phyloP scores from a whole-genome alignment of 2,113 vertebrate genomes.

The Sphaerodactylus townsendi region DNA sequence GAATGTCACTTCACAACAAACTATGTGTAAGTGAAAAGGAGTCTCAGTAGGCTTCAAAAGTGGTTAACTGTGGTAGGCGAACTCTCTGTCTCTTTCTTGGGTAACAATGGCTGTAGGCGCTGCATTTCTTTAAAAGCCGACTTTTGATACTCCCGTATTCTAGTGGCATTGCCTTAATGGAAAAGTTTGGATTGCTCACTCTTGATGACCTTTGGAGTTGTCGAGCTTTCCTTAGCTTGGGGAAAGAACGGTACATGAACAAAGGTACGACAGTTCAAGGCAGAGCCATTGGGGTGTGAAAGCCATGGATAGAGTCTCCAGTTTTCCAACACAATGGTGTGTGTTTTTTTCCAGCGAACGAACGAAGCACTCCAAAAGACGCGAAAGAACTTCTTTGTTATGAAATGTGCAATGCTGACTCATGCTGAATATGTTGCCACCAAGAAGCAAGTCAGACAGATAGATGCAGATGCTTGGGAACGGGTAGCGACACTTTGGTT shows the following conservation, averaged over 20 bases:
- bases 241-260: no score
- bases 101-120: background rate
- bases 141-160: background rate
- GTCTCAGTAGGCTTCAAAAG: background rate
- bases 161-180: background rate
- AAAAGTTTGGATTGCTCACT: background rate
- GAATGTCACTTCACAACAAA: background rate
- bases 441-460: background rate
- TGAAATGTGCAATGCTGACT: background rate
- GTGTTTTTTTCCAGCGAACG: no score
- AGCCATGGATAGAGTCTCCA: background rate
- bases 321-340: background rate
- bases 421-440: background rate
- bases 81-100: background rate
- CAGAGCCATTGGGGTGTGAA: background rate
- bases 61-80: background rate
- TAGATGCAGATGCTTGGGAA: no score
- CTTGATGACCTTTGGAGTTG: background rate
- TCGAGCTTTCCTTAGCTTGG: background rate
- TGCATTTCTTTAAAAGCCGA: background rate
- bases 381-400: background rate
- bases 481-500: no score
- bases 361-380: background rate
- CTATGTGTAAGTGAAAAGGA: background rate
- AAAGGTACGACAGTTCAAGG: background rate